phyloP scores from a whole-genome alignment of 2,888 invertebrate species.

The Crioceris asparagi region DNA sequence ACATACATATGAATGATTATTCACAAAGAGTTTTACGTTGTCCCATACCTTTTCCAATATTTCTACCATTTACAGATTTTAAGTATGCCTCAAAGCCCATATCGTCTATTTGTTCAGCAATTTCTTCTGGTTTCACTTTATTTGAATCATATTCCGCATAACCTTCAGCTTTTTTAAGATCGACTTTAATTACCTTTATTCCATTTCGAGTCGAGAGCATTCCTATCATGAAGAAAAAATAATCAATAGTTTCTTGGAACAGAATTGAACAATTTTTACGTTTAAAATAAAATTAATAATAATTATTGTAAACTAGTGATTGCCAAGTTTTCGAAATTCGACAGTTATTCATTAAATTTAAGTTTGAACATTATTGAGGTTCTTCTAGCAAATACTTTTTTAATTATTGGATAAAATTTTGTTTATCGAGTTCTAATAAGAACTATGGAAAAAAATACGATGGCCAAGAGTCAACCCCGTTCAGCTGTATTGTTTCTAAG shows the following conservation, averaged over 20 bases:
- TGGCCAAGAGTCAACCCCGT: too few species aligned
- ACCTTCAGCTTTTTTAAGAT: conserved; percentile 53
- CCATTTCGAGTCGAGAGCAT: conserved; percentile 54
- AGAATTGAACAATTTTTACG: not conserved
- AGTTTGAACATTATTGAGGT: too few species aligned
- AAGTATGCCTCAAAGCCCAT: conserved; percentile 69
- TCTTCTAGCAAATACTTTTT: too few species aligned
- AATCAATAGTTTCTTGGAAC: not conserved
- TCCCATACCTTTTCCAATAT: conserved; percentile 1
- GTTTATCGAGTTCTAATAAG: too few species aligned
- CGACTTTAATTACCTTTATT: conserved; percentile 48
- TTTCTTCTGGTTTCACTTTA: conserved; percentile 43
- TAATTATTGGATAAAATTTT: too few species aligned
- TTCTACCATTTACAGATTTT: conserved; percentile 35
- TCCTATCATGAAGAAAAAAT: conserved; percentile 33
- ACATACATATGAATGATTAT: not conserved
- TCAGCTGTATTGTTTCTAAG: too few species aligned
- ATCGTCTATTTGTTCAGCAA: conserved; percentile 61
- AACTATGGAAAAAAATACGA: too few species aligned
- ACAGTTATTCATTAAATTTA: too few species aligned
- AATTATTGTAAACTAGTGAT: too few species aligned
- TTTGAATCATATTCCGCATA: conserved; percentile 47
- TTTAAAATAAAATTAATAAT: too few species aligned
- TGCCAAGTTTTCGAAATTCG: too few species aligned
- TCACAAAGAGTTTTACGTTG: not conserved